phyloP scores from a whole-genome alignment of 2,888 invertebrate species.

The Lepas anatifera region DNA sequence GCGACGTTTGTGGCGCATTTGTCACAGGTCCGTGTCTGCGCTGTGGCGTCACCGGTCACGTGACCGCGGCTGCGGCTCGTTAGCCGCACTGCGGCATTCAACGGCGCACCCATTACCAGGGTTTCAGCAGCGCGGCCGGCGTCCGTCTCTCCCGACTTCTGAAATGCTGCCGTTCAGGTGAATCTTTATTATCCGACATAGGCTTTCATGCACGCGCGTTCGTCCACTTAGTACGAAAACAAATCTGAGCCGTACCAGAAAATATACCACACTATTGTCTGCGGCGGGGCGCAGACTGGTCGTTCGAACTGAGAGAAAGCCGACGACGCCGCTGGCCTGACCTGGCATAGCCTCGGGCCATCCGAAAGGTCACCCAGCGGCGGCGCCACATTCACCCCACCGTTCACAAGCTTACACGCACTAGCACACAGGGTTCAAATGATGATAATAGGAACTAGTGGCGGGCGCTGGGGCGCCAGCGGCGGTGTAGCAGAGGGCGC shows the following conservation, averaged over 20 bases:
- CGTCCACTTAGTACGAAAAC: slow-evolving; percentile 8
- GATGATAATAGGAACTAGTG: slow-evolving; percentile 5
- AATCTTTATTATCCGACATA: slow-evolving; percentile 11
- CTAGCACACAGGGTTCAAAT: not conserved
- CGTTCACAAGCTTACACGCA: not conserved
- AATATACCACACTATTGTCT: too few relatives aligned
- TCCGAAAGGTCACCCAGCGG: not conserved
- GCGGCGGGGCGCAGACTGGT: not conserved
- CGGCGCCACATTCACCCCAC: too few relatives aligned
- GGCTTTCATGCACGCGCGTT: not conserved
- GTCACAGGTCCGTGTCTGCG: not conserved
- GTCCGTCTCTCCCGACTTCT: too few relatives aligned
- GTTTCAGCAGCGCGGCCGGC: not conserved
- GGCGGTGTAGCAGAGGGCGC: not conserved
- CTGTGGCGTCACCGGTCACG: not conserved
- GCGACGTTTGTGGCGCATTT: not conserved
- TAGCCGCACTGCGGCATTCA: not conserved
- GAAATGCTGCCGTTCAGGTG: not conserved
- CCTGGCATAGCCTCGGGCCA: too few relatives aligned
- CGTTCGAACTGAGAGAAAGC: not conserved
- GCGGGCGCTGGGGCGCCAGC: not conserved
- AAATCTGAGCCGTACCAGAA: slow-evolving; percentile 8
- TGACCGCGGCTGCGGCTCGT: not conserved
- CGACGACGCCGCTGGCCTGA: not conserved
- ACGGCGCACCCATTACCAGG: not conserved